phyloP scores from a whole-genome alignment of 2,797 vertebrate species.

The Bovichtus variegatus region DNA sequence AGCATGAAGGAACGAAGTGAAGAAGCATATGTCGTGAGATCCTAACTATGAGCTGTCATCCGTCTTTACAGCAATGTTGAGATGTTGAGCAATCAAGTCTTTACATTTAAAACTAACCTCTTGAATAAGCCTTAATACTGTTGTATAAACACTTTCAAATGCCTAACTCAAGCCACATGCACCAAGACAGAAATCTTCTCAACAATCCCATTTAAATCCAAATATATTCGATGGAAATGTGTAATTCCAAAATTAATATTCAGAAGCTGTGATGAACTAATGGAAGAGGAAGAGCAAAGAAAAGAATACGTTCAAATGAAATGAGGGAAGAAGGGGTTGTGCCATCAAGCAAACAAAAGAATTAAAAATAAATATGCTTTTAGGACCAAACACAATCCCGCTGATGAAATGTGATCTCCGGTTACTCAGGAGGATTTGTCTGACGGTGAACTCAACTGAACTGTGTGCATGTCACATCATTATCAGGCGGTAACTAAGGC shows the following conservation, averaged over 20 bases:
- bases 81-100: slow-evolving; percentile 33
- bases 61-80: slow-evolving; percentile 24
- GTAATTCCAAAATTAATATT: slow-evolving; percentile 35
- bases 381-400: background rate
- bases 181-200: background rate
- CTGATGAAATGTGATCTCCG: slow-evolving; percentile 14
- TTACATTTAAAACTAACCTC: slow-evolving; percentile 26
- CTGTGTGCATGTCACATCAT: slow-evolving; percentile 38
- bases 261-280: slow-evolving; percentile 11
- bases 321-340: slow-evolving; percentile 1
- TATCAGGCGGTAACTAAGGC: slow-evolving; percentile 42
- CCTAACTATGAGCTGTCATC: slow-evolving; percentile 37
- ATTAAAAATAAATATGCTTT: slow-evolving; percentile 27
- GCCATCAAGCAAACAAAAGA: slow-evolving; percentile 25
- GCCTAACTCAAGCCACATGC: slow-evolving; percentile 21
- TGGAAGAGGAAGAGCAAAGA: background rate
- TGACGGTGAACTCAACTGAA: slow-evolving; percentile 25
- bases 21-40: slow-evolving; percentile 24
- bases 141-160: slow-evolving; percentile 30
- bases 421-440: slow-evolving; percentile 19
- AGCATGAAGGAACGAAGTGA: slow-evolving; percentile 3
- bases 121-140: slow-evolving; percentile 32
- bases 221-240: background rate
- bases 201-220: slow-evolving; percentile 1
- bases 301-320: slow-evolving; percentile 12